Base-by-base conservation (phyloP, 2,888 invertebrate genomes). In the Pristionchus arcanus region DNA sequence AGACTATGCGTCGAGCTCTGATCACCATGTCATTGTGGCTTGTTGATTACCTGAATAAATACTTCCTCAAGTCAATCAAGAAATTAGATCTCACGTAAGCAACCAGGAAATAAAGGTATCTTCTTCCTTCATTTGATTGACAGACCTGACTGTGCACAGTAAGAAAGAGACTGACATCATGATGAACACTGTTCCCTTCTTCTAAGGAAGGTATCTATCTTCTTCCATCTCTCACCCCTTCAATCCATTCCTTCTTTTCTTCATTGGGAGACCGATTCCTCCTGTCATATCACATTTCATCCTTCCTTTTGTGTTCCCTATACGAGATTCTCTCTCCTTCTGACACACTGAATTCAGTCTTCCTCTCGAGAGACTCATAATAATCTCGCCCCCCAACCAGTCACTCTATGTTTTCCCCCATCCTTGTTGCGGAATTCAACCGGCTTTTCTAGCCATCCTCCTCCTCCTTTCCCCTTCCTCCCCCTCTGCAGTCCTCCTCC, bases 311-410 rank as follows among this genome's bases (percentile, higher is more conserved):
- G 81, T 81, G 77, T 77, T 42, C 42, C 81, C 34, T 42, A 34
- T 37, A 21, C n/a, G 34, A 71, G 28, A 53, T 34, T 34, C 71
- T 71, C 71, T 81, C 81, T 19, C 81, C 49, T 53, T 49, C 81
- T 81, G n/a, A 63, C n/a, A 63, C 63, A 63, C 63, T 63, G 63
- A 63, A 63, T 63, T 63, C 63, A 63, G 63, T 63, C 74, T 77
- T 42, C 81, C 49, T 81, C 81, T 81, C 81, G n/a, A n/a, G 81
- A 81, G 81, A 81, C 81, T 53, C 81, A 81, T 81, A 81, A 81
- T 81, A 81, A 81, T 81, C 81, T 81, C 49, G 81, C 81, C 81
- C 81, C n/a, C 74, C 37, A 34, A 19, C 21, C 74, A 74, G 19
- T 74, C 74, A 31, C 68, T 31, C 37, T 63, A 37, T 74, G 21